These are phyloP conservation scores for Nipponia nippon DNA, from an alignment of 2,113 vertebrate species.

Conservation along the genomic window DNA sequence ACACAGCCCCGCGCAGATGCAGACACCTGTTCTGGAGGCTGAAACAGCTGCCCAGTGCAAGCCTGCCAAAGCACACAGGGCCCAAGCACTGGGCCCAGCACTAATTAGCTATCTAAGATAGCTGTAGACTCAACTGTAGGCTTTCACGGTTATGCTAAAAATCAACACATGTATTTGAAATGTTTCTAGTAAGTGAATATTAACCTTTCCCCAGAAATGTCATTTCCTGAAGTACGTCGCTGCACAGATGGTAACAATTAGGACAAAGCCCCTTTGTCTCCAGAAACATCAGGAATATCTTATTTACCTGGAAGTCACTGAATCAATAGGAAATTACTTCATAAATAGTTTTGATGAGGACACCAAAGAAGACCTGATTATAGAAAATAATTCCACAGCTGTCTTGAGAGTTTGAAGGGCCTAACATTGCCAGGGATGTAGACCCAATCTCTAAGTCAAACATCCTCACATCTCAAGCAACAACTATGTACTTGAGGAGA, in stretches of 20 bases:
- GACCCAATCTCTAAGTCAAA: neutral
- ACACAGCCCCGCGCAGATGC: too few species aligned
- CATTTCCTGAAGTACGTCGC: neutral
- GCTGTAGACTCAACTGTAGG: neutral
- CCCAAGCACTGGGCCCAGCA: accelerated
- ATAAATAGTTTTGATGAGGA: neutral
- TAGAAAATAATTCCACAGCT: neutral
- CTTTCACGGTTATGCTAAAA: neutral
- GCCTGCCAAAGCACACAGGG: neutral
- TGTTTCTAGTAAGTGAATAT: neutral
- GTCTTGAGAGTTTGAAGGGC: neutral
- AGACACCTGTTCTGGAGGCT: neutral
- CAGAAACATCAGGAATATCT: neutral
- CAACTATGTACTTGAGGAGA: neutral
- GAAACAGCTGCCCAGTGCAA: too few species aligned
- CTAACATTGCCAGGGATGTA: neutral
- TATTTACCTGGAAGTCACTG: neutral
- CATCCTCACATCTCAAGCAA: neutral
- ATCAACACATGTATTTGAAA: neutral
- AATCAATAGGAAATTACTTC: neutral
- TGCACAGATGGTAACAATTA: neutral
- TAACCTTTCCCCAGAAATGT: neutral
- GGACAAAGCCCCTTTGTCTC: neutral
- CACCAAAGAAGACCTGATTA: neutral
- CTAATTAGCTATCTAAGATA: neutral